Conservation (phyloP, 2,888 invertebrate genomes). For the Mylabris sibirica region DNA sequence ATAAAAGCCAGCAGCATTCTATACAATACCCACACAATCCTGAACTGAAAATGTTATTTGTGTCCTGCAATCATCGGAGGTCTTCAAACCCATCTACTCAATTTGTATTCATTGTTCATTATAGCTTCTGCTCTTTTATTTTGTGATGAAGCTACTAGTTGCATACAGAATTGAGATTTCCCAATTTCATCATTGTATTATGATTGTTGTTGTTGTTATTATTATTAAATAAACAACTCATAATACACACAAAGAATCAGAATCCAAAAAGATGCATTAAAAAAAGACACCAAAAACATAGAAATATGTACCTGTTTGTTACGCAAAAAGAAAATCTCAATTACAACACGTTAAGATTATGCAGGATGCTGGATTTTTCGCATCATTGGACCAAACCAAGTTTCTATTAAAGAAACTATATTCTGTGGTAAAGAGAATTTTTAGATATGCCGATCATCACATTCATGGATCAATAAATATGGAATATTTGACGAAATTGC, state of each 20-base stretch:
- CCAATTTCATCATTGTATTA: slow-evolving; percentile 44
- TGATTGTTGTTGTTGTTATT: background rate
- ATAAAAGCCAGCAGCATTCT: background rate
- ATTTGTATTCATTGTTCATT: slow-evolving; percentile 29
- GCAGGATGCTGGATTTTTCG: slow-evolving; percentile 35
- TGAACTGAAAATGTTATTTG: slow-evolving; percentile 7
- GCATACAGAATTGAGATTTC: slow-evolving; percentile 49
- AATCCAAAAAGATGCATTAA: too few species aligned
- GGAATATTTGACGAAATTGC: background rate
- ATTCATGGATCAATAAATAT: background rate
- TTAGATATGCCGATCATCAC: background rate
- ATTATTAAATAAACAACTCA: background rate
- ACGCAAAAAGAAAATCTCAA: background rate
- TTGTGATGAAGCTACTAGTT: slow-evolving; percentile 48
- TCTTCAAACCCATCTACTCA: slow-evolving; percentile 31
- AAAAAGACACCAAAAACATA: too few species aligned
- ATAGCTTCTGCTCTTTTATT: slow-evolving; percentile 51
- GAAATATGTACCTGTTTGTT: too few species aligned
- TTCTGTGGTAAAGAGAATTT: background rate
- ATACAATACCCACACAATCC: background rate
- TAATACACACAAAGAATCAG: background rate
- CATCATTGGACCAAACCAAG: slow-evolving; percentile 41
- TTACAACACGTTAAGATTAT: slow-evolving; percentile 20
- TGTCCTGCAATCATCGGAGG: slow-evolving; percentile 20
- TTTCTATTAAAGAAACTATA: background rate